phyloP scores from a whole-genome alignment of 2,888 invertebrate species.

The Pollenia labialis region DNA sequence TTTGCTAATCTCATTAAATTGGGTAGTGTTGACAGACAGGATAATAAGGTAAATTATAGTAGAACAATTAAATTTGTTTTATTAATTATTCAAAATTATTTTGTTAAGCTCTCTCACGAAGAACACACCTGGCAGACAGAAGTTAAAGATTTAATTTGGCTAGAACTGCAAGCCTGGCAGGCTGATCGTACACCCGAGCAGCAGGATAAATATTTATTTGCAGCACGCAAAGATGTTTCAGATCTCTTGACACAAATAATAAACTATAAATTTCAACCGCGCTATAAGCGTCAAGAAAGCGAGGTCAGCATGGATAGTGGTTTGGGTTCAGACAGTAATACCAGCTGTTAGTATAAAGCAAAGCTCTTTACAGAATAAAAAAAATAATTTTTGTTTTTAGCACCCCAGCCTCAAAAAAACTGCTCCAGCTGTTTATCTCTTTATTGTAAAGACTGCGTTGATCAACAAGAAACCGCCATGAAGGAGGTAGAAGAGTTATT shows the following conservation, averaged over 20 bases:
- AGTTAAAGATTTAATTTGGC: constrained; percentile 95
- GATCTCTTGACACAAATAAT: constrained; percentile 90
- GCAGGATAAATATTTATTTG: constrained; percentile 91
- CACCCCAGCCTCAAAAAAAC: constrained; percentile 77
- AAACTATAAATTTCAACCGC: constrained; percentile 87
- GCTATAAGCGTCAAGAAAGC: constrained; percentile 80
- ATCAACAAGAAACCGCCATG: constrained; percentile 90
- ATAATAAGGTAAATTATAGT: constrained; percentile 84
- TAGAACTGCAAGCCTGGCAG: constrained; percentile 94
- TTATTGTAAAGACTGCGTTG: constrained; percentile 89
- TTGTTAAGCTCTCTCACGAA: constrained; percentile 90
- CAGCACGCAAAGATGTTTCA: constrained; percentile 89
- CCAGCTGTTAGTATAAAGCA: constrained; percentile 78
- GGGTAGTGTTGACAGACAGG: constrained; percentile 88
- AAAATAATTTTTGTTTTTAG: constrained; percentile 56
- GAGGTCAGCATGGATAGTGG: constrained; percentile 82
- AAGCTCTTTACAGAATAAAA: not conserved
- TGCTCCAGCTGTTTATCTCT: constrained; percentile 90
- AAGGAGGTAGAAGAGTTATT: constrained; percentile 90
- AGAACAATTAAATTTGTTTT: not conserved
- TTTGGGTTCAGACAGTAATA: constrained; percentile 79
- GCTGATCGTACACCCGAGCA: constrained; percentile 90
- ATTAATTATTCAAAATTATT: constrained; percentile 69
- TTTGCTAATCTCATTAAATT: constrained; percentile 91
- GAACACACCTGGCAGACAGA: constrained; percentile 95